phyloP scores from a whole-genome alignment of 2,888 invertebrate species.

The Mythimna albipuncta region DNA sequence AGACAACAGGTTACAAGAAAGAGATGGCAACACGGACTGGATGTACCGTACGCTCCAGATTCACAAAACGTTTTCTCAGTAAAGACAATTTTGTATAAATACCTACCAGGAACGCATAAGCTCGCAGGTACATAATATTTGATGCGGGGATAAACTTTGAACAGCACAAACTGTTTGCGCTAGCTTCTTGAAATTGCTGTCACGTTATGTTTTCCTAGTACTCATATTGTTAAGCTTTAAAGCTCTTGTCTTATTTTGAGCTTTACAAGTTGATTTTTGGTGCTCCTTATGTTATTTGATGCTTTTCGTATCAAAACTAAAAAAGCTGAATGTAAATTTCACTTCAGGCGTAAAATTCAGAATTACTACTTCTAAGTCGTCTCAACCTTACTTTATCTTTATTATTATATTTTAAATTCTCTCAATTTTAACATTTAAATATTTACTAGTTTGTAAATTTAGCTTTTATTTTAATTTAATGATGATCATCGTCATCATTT shows the following conservation, averaged over 20 bases:
- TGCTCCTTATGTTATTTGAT: not conserved
- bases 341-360: too few species aligned
- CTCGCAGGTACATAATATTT: slow-evolving; percentile 54
- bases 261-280: not conserved
- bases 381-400: too few species aligned
- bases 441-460: too few species aligned
- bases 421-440: too few species aligned
- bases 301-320: too few species aligned
- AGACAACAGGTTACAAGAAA: slow-evolving; percentile 56
- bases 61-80: slow-evolving; percentile 72
- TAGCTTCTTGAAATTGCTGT: slow-evolving; percentile 42
- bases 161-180: slow-evolving; percentile 30
- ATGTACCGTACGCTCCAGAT: slow-evolving; percentile 78
- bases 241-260: slow-evolving; percentile 21
- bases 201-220: slow-evolving; percentile 63
- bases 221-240: slow-evolving; percentile 4
- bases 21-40: slow-evolving; percentile 52
- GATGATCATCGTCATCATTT: too few species aligned
- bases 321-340: too few species aligned
- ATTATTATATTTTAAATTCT: too few species aligned
- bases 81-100: slow-evolving; percentile 74
- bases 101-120: slow-evolving; percentile 71
- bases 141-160: slow-evolving; percentile 57
- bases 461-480: too few species aligned
- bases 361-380: too few species aligned